Evolutionary conservation across 2,113 vertebrate genomes (phyloP), one percentile per base, ranked within the genome.

Genomic region (Patagioenas fasciata): DNA sequence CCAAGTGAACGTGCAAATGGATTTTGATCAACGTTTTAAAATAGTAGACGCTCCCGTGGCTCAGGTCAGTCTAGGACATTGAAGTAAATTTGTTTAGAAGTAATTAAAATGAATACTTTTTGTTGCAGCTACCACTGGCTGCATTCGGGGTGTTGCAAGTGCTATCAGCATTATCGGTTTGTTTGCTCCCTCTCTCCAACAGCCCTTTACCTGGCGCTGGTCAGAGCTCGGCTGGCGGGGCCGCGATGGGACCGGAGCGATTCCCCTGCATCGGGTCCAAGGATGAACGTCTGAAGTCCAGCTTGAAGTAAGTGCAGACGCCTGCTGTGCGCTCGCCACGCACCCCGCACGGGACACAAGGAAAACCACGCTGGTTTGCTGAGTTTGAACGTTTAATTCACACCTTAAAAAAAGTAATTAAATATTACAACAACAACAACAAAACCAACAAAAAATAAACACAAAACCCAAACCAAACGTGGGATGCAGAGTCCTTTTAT

Each of bases 401-500:
- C 64, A 75, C 38, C 58, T 97, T 97, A 25, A 81, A 95, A 97
- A 28, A 53, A 53, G 96, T 28, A 53, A 53, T 28, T 97, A 31
- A 80, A 95, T 34, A 16, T 79, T 74, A 51, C 15, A 77, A 71
- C 40, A 74, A 89, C 40, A 74, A 89, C 95, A 94, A 96, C 97
- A 94, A 32, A 40, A 92, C 62, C 36, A 93, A 47, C 42, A 44
- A 44, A 44, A 44, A 44, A 44, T 44, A 44, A 44, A 44, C 42
- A 44, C 42, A 87, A 97, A 97, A 95, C 94, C 66, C 93, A 94
- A 80, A 93, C 40, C 11, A 40, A 97, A 56, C 65, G 66, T 11
- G 48, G 88, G 95, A 44, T 53, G 88, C 94, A 97, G 78, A 88
- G 91, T 60, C 93, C 94, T 94, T 94, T 93, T 95, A 94, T 97